Evolutionary conservation across 2,888 invertebrate genomes (phyloP).

Genomic region (Urechis unicinctus): DNA sequence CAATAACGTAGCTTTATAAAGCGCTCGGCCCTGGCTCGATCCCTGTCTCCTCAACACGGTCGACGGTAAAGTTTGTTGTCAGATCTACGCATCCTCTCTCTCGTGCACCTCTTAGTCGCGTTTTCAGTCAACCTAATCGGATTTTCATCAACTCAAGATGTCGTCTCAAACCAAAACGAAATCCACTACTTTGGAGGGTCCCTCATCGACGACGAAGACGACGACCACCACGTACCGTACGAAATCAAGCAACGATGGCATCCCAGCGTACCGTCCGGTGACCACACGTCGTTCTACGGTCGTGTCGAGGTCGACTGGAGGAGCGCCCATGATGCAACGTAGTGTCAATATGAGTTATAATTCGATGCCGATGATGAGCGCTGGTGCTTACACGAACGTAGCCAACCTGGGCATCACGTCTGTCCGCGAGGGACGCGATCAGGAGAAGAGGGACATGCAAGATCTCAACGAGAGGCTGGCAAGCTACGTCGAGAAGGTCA

Average conservation of each 20-base stretch:
- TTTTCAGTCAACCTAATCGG: too few relatives aligned
- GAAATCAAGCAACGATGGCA: slow-evolving; percentile 4
- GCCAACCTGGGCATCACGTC: slow-evolving; percentile 44
- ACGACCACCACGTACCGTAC: slow-evolving; percentile 7
- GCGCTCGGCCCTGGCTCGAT: too few relatives aligned
- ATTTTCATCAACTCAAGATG: too few relatives aligned
- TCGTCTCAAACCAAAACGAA: background rate
- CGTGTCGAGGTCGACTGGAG: slow-evolving; percentile 13
- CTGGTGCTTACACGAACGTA: slow-evolving; percentile 34
- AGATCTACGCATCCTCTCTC: too few relatives aligned
- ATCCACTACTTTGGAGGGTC: background rate
- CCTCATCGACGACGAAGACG: slow-evolving; percentile 4
- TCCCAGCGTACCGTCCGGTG: slow-evolving; percentile 7
- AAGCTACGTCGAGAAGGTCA: slow-evolving; percentile 54
- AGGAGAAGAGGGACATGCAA: slow-evolving; percentile 55
- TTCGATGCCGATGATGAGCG: slow-evolving; percentile 10
- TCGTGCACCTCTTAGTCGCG: too few relatives aligned
- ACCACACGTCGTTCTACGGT: slow-evolving; percentile 14
- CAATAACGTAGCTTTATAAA: too few relatives aligned
- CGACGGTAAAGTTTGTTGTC: too few relatives aligned
- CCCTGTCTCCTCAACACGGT: too few relatives aligned
- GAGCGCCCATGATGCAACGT: slow-evolving; percentile 4
- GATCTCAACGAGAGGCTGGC: slow-evolving; percentile 55
- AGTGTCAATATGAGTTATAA: background rate
- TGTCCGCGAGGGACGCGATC: slow-evolving; percentile 50